phyloP scores from a whole-genome alignment of 2,113 vertebrate species.

The Camelus dromedarius region DNA sequence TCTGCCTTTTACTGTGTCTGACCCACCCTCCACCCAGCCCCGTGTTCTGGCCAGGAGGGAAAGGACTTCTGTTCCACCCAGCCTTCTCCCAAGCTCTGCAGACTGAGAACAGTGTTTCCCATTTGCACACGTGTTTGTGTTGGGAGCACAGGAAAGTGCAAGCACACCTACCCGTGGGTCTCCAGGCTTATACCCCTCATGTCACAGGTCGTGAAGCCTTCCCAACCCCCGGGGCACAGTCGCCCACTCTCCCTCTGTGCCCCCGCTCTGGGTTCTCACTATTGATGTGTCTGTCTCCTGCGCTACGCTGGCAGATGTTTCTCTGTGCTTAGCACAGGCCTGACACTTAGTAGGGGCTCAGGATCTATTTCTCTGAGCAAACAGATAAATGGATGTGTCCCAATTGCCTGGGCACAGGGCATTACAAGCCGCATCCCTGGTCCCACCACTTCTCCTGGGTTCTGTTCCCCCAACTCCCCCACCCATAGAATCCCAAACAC shows the following conservation, averaged over 20 bases:
- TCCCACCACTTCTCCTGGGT: neutral
- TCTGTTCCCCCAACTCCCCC: neutral
- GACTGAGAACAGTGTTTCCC: neutral
- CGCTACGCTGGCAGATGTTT: neutral
- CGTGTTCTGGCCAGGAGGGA: accelerated
- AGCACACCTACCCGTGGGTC: neutral
- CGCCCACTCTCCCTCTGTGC: neutral
- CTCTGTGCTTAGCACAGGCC: neutral
- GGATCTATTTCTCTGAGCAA: neutral
- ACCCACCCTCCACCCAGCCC: neutral
- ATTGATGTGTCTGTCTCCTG: neutral
- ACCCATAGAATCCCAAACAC: neutral
- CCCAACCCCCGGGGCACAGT: accelerated
- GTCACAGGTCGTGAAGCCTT: neutral
- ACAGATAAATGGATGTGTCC: neutral
- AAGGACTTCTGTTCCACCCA: neutral
- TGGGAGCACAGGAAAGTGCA: accelerated
- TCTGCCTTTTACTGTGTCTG: neutral
- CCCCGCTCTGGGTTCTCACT: neutral
- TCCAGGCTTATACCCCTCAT: neutral
- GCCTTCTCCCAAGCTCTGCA: neutral
- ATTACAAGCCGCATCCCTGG: neutral
- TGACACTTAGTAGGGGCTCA: neutral
- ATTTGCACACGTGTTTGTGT: neutral
- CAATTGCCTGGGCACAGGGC: neutral